Base-by-base conservation (phyloP, 2,888 invertebrate species). In the Lacanobia wlatinum region DNA sequence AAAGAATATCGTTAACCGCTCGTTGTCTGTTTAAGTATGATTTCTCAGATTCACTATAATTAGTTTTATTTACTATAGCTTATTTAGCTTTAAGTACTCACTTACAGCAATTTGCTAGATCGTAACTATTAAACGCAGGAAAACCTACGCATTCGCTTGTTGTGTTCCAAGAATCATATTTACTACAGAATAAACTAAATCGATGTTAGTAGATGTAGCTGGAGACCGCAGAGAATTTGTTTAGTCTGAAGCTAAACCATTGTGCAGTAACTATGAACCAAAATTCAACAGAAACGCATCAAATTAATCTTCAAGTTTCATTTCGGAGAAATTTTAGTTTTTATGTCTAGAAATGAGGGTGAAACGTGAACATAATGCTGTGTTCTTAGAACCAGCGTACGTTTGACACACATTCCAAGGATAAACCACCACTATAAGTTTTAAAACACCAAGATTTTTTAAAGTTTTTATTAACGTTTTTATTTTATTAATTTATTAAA, bases 401-500 rank as follows among this genome's bases (percentile, higher is more conserved):
- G 87, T 89, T 91, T 92, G 91, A 92, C 91, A 91, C 86, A 91
- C 92, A 92, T 94, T 93, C 91, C 87, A 87, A 67, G 86, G 89
- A 89, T 90, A 91, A 89, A 85, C 85, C 78, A 87, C 83, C 83
- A 87, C 84, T 85, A 86, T 69, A 60, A 63, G 40, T 61, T 70
- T 59, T 62, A 40, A 60, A 70, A 73, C 46, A 60, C 69, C 59
- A 55, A 62, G 65, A 34, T 53, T 14, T 65, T 61, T 71, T 58
- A n/a, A 73, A 38, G 50, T 55, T 78, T 76, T 82, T 78, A 82
- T 66, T 43, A n/a, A n/a, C n/a, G n/a, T n/a, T n/a, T n/a, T n/a
- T n/a, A n/a, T n/a, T n/a, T n/a, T n/a, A n/a, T n/a, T n/a, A n/a
- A n/a, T n/a, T n/a, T n/a, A n/a, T n/a, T n/a, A n/a, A n/a, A n/a